Evolutionary conservation across 2,113 vertebrate species (phyloP).

Genomic region (Zapornia atra): DNA sequence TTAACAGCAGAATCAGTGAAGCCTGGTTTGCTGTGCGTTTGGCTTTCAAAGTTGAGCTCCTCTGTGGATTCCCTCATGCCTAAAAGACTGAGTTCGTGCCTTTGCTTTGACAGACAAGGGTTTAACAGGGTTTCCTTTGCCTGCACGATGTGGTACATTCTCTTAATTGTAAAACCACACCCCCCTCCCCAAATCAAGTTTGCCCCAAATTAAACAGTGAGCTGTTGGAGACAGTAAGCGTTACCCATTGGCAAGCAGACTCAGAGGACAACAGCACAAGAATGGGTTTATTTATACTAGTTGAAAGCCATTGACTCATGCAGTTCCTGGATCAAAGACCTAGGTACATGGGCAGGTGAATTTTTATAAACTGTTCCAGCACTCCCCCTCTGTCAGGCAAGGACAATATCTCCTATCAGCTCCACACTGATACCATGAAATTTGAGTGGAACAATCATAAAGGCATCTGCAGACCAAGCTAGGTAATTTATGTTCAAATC

Average conservation of each 20-base stretch:
- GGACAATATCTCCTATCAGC: background rate
- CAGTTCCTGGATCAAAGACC: background rate
- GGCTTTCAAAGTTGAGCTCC: slow-evolving; percentile 42
- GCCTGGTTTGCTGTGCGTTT: slow-evolving; percentile 13
- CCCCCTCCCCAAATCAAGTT: background rate
- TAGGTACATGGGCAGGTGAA: background rate
- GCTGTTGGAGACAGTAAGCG: background rate
- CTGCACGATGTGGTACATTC: background rate
- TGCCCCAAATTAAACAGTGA: background rate
- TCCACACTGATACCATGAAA: background rate
- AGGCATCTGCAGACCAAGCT: background rate
- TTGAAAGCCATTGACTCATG: background rate
- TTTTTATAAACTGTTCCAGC: background rate
- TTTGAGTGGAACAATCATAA: background rate
- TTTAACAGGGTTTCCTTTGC: background rate
- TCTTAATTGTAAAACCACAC: background rate
- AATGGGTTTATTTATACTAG: background rate
- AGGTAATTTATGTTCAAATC: background rate
- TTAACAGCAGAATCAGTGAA: slow-evolving; percentile 46
- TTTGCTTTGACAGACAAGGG: background rate
- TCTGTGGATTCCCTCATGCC: background rate
- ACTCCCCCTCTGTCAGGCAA: background rate
- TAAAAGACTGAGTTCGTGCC: background rate
- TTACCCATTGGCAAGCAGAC: background rate
- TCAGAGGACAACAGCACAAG: background rate